Conservation (phyloP, 1,140 invertebrate genomes). For the Drosophila jambulina region DNA sequence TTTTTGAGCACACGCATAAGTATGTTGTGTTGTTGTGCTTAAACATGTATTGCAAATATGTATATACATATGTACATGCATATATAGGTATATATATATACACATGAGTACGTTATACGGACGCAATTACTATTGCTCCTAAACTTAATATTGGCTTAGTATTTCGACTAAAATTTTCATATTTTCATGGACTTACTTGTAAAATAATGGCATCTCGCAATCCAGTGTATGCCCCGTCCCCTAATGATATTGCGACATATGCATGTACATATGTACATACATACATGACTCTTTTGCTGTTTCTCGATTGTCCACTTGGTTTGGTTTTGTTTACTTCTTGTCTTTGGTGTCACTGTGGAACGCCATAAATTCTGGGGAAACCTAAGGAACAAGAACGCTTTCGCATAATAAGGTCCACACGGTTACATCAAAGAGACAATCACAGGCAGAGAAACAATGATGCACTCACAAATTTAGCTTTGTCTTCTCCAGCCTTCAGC, state of each 20-base stretch:
- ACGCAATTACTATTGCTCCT: not conserved
- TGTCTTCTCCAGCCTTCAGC: not conserved
- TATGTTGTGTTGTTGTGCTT: not conserved
- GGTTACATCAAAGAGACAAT: conserved; percentile 72
- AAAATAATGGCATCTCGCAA: not conserved
- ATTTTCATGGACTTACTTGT: not conserved
- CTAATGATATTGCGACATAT: conserved; percentile 37
- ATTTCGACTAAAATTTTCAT: conserved; percentile 1
- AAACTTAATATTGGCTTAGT: not conserved
- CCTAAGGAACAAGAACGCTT: conserved; percentile 4
- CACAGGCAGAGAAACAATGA: conserved; percentile 55
- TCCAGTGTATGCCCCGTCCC: not conserved
- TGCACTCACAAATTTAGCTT: conserved; percentile 13
- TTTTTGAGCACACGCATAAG: conserved; percentile 30
- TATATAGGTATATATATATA: not conserved
- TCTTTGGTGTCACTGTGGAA: conserved; percentile 52
- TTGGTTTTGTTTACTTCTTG: conserved; percentile 24
- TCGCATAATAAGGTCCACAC: conserved; percentile 42
- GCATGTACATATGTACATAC: not conserved
- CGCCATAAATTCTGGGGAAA: conserved; percentile 63
- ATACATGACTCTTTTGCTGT: conserved; percentile 33
- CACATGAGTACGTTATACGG: not conserved
- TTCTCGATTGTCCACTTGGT: conserved; percentile 41
- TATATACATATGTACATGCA: not conserved
- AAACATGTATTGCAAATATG: not conserved